phyloP scores from a whole-genome alignment of 2,113 vertebrate genomes.

The Fulmarus glacialis region DNA sequence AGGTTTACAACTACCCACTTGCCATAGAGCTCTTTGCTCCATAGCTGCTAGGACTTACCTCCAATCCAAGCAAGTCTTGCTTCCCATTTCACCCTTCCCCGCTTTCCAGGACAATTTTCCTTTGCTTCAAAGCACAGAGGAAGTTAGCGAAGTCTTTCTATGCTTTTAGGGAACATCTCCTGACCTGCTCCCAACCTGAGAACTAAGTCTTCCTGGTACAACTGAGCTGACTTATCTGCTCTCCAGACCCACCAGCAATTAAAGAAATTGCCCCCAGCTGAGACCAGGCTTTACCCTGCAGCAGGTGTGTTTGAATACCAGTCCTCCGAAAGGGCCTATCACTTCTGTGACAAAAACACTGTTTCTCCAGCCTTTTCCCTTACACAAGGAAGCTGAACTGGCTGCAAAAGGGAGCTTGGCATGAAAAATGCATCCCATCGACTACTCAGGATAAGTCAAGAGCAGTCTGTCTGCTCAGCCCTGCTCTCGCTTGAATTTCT shows the following conservation, averaged over 20 bases:
- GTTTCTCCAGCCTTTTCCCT: not conserved
- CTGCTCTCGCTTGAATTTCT: not conserved
- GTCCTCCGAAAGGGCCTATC: not conserved
- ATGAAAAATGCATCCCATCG: not conserved
- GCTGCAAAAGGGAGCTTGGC: not conserved
- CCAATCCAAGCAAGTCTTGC: not conserved
- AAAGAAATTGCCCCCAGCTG: not conserved
- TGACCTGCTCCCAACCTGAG: not conserved
- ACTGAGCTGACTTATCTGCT: not conserved
- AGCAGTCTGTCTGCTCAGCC: not conserved
- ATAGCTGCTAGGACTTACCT: not conserved
- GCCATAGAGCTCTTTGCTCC: not conserved
- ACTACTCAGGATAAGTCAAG: not conserved
- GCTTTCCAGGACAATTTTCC: not conserved
- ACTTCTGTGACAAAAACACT: not conserved
- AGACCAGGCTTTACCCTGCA: not conserved
- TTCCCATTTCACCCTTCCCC: not conserved
- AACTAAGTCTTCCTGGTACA: not conserved
- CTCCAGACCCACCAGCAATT: not conserved
- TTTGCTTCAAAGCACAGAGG: not conserved
- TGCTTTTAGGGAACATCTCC: not conserved
- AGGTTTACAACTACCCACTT: not conserved
- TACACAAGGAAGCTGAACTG: not conserved
- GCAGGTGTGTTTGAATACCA: not conserved
- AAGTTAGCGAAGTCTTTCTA: not conserved